A percentile compares a stretch with the other conserved stretches of the same genome.
These are phyloP conservation scores for Andrena hattorfiana DNA, from an alignment of 2,888 invertebrate species.

Conservation along the genomic window DNA sequence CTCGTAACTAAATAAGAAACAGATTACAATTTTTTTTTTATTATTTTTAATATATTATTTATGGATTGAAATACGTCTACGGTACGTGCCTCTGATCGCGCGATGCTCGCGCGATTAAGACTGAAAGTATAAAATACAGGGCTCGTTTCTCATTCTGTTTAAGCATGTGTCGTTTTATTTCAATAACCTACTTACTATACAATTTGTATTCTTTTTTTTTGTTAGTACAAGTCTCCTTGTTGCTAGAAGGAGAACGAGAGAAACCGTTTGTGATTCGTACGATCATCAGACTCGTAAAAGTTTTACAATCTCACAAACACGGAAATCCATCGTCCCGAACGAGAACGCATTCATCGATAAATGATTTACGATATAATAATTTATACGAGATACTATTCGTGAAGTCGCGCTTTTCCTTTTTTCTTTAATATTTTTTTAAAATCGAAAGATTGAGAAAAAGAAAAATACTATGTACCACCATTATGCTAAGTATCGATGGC, in stretches of 20 bases:
- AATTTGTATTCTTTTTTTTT: constrained; percentile 72
- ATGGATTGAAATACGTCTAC: constrained; percentile 18
- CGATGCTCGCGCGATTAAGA: constrained; percentile 63
- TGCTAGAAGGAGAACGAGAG: constrained; percentile 52
- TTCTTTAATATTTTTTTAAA: constrained; percentile 28
- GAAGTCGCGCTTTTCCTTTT: constrained; percentile 48
- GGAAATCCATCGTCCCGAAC: constrained; percentile 55
- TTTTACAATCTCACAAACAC: constrained; percentile 69
- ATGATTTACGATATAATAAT: constrained; percentile 68
- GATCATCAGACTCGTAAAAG: constrained; percentile 51
- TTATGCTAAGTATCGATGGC: constrained; percentile 69
- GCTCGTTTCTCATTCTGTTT: constrained; percentile 73
- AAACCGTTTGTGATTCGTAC: constrained; percentile 49
- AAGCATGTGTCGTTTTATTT: constrained; percentile 81
- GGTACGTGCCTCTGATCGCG: constrained; percentile 45
- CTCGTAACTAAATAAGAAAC: constrained; percentile 39
- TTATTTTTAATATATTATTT: constrained; percentile 34
- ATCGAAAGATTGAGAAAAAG: constrained; percentile 65
- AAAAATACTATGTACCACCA: constrained; percentile 70
- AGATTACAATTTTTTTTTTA: constrained; percentile 44
- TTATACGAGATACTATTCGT: constrained; percentile 67
- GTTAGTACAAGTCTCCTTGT: constrained; percentile 77
- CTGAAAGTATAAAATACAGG: constrained; percentile 76
- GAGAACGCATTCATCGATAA: constrained; percentile 70
- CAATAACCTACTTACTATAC: constrained; percentile 82